phyloP scores from a whole-genome alignment of 2,888 invertebrate species.

The Hedychridium roseum region DNA sequence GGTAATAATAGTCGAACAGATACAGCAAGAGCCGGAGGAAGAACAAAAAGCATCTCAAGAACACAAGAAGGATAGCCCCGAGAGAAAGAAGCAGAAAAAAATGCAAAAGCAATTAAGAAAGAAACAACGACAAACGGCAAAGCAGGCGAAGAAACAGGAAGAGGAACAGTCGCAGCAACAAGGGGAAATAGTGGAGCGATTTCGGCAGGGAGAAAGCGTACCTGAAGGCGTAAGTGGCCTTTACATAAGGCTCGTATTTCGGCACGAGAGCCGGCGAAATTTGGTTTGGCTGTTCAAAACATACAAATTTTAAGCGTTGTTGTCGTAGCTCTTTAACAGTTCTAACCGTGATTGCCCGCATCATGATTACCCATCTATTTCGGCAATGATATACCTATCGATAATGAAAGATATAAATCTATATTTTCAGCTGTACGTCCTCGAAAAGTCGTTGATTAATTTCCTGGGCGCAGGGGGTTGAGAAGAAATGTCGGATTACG shows the following conservation, averaged over 20 bases:
- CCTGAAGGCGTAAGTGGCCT: conserved; percentile 43
- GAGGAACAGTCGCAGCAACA: conserved; percentile 13
- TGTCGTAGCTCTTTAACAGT: background rate
- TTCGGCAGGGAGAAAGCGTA: too few relatives aligned
- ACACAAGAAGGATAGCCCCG: too few relatives aligned
- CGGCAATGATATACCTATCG: too few relatives aligned
- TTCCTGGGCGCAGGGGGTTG: too few relatives aligned
- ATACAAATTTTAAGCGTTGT: conserved; percentile 55
- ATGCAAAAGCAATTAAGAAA: background rate
- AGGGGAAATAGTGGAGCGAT: too few relatives aligned
- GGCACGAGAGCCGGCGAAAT: conserved; percentile 55
- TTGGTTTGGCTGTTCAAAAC: conserved; percentile 60
- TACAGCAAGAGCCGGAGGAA: background rate
- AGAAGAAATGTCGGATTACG: too few relatives aligned
- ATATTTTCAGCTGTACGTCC: too few relatives aligned
- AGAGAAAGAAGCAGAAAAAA: background rate
- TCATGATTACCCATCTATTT: background rate
- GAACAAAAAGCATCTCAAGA: background rate
- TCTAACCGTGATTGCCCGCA: background rate
- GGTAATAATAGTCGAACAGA: too few relatives aligned
- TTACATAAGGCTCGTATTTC: conserved; percentile 57
- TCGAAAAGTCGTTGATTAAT: too few relatives aligned
- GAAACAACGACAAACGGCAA: background rate
- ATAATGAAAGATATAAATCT: too few relatives aligned
- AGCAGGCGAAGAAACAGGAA: background rate